Evolutionary conservation across 2,113 vertebrate genomes (phyloP), one percentile per base, ranked within the genome.

Genomic region (Balaenoptera acutorostrata): DNA sequence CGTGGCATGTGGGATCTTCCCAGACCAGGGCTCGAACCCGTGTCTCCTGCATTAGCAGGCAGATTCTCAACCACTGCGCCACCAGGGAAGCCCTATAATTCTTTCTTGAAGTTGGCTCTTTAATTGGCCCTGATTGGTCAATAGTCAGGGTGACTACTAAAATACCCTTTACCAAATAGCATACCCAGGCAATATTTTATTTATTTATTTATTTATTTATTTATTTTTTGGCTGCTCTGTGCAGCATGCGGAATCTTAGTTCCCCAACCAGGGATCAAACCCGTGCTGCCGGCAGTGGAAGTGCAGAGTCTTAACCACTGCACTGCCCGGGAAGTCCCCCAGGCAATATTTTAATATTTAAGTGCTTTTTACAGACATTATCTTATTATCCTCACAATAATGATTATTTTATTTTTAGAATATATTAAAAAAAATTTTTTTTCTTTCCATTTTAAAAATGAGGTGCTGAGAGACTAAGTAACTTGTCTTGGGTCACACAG

Each of bases 291-390:
- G 6, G 74, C 74, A 52, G 46, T 52, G 31, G 46, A 52, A 75
- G 72, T 29, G 3, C 31, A 46, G 74, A 52, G 18, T 77, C 46
- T 77, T 52, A 49, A 52, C 74, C 74, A 52, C 74, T 1, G 3
- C 29, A 52, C 31, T 52, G 46, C 29, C 46, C 13, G 74, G 74
- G 74, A 52, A 77, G 6, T 77, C 74, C 6, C 74, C 46, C 17
- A n/a, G 74, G 74, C 46, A 77, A 14, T 36, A 55, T 36, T 27
- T 81, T 57, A 57, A 36, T 80, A 57, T 55, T 57, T 80, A 78
- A 78, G 77, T 57, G 21, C 44, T 86, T 96, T 95, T 72, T 82
- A 80, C 9, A 93, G 29, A 64, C 36, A 80, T 74, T 93, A 96
- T 41, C 33, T 89, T 36, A 78, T 89, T 86, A 80, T 63, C 8